Conservation (phyloP, 1,140 invertebrate genomes). For the Portunus trituberculatus region DNA sequence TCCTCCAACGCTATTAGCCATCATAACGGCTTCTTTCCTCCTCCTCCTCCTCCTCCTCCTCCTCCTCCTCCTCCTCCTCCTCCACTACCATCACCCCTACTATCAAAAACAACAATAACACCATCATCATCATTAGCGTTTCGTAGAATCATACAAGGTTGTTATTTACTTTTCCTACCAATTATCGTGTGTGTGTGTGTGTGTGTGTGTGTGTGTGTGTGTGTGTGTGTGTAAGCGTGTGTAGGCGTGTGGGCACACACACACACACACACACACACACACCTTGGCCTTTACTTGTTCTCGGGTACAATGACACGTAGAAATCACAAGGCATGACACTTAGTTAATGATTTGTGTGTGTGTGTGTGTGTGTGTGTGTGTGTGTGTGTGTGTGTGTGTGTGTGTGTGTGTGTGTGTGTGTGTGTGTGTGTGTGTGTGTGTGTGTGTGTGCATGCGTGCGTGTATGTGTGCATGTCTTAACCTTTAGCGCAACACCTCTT, state of each 20-base stretch:
- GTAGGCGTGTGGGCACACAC: not conserved
- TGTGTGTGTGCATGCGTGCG: too few relatives aligned
- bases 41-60: not conserved
- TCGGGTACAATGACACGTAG: not conserved
- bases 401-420: too few relatives aligned
- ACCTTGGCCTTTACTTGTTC: not conserved
- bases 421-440: too few relatives aligned
- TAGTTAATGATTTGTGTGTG: too few relatives aligned
- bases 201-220: constrained; percentile 12
- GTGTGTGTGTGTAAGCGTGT: not conserved
- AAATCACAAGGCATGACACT: not conserved
- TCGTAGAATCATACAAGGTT: not conserved
- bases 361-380: too few relatives aligned
- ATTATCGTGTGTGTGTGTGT: not conserved
- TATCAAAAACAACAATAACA: not conserved
- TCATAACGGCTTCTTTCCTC: not conserved
- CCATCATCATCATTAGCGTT: not conserved
- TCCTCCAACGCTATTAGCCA: too few relatives aligned
- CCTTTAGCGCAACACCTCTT: too few relatives aligned
- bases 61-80: not conserved
- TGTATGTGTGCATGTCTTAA: too few relatives aligned
- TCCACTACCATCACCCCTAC: not conserved
- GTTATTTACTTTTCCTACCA: not conserved
- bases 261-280: not conserved
- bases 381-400: too few relatives aligned